phyloP scores from a whole-genome alignment of 1,140 invertebrate genomes.

The Nymphalis io region DNA sequence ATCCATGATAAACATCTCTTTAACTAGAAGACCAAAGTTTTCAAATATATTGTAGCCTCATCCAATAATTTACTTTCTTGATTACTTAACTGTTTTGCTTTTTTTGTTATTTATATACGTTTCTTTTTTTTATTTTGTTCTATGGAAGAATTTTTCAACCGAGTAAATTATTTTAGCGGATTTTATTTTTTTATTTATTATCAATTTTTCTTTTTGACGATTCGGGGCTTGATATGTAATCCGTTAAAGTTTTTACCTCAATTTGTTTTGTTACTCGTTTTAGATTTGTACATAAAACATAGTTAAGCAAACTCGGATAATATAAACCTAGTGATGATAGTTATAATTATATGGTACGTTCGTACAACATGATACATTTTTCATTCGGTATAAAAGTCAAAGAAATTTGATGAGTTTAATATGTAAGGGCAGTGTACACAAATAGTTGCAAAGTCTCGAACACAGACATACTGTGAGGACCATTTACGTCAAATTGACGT shows the following conservation, averaged over 20 bases:
- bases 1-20: slow-evolving; percentile 31
- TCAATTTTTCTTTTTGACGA: slow-evolving; percentile 7
- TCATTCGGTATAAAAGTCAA: neutral
- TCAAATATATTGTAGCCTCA: slow-evolving; percentile 32
- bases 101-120: slow-evolving; percentile 18
- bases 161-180: slow-evolving; percentile 31
- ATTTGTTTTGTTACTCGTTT: slow-evolving; percentile 57
- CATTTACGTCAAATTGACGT: neutral
- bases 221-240: slow-evolving; percentile 11
- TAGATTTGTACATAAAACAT: slow-evolving; percentile 65
- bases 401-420: neutral
- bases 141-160: slow-evolving; percentile 9
- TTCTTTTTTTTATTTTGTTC: slow-evolving; percentile 21
- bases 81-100: slow-evolving; percentile 16
- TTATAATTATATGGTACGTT: slow-evolving; percentile 24
- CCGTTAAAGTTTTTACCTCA: slow-evolving; percentile 34
- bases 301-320: slow-evolving; percentile 40
- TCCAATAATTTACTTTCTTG: slow-evolving; percentile 15
- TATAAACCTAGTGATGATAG: slow-evolving; percentile 29
- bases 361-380: slow-evolving; percentile 20
- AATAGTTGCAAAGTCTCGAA: neutral
- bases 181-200: slow-evolving; percentile 31
- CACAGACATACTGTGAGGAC: neutral
- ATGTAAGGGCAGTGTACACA: slow-evolving; percentile 2
- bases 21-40: slow-evolving; percentile 60